Percentiles rank a stretch among this genome's conserved stretches.
Conservation (phyloP, 2,113 vertebrate genomes). For the Periophthalmodon schlosseri region DNA sequence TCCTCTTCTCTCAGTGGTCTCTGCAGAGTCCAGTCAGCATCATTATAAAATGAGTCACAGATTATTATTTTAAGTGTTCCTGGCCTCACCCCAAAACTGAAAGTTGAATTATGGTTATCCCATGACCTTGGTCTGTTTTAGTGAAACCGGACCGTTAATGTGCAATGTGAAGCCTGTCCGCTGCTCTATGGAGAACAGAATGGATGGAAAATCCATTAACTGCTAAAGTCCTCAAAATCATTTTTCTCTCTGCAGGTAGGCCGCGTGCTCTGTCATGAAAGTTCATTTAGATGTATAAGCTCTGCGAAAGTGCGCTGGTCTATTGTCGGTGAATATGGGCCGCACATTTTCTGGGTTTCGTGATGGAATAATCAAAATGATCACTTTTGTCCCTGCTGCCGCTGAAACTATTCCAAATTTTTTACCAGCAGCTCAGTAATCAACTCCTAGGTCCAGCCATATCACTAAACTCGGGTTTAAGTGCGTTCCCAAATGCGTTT, state of each 20-base stretch:
- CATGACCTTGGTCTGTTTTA: constrained; percentile 37
- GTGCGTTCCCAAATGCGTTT: constrained; percentile 64
- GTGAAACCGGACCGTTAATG: constrained; percentile 41
- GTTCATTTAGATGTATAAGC: constrained; percentile 47
- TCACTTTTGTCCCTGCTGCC: constrained; percentile 37
- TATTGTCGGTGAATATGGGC: constrained; percentile 20
- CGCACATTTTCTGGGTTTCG: constrained; percentile 22
- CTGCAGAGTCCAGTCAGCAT: background rate
- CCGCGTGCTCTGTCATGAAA: constrained; percentile 43
- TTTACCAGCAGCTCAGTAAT: constrained; percentile 25
- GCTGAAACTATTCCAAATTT: constrained; percentile 40
- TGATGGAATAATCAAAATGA: constrained; percentile 45
- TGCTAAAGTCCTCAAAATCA: constrained; percentile 27
- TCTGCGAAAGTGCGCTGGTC: constrained; percentile 11
- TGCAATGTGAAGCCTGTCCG: constrained; percentile 35
- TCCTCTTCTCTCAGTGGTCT: background rate
- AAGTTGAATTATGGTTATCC: constrained; percentile 45
- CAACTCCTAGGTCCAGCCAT: constrained; percentile 43
- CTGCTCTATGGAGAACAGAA: constrained; percentile 37
- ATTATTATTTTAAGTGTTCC: constrained; percentile 23
- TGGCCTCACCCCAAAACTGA: constrained; percentile 35
- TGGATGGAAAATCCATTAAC: constrained; percentile 61
- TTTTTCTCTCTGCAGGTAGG: constrained; percentile 36
- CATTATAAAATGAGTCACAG: constrained; percentile 5
- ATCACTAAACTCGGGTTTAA: constrained; percentile 59